Base-by-base conservation (phyloP, 2,113 vertebrate genomes). In the Mustela nigripes region DNA sequence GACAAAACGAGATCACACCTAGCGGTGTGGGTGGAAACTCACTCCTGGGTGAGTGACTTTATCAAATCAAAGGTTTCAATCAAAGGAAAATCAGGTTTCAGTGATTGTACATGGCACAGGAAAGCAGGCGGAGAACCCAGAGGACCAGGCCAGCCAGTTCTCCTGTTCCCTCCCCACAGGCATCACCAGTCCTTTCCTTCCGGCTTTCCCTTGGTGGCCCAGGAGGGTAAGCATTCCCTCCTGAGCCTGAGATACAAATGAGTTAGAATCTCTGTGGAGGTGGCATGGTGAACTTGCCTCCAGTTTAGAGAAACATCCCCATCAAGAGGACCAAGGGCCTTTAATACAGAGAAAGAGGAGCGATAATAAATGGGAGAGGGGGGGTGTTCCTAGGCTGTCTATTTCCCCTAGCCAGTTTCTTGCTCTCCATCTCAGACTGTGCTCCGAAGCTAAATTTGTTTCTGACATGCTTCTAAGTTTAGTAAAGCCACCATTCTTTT, bases 231-330 rank as follows among this genome's bases (percentile, higher is more conserved):
- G 26, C 0, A 0, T 63, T 78, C 95, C 96, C 89, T 88, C 93
- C 69, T 36, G 8, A 48, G 69, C 33, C 39, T 62, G 92, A 97
- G 97, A 92, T 92, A 90, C 50, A 48, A 60, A 96, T 81, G 93
- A 97, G 89, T 97, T 92, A 98, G 82, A 97, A 80, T 89, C 24
- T 95, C 71, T 63, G 2, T 21, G 69, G 94, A 28, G 83, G 63
- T 65, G 97, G 85, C 84, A 94, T 78, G 79, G 76, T 91, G 89
- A 97, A 96, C 97, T 97, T 97, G 92, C 97, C 85, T 78, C 16
- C 16, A 2, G 0, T 56, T 65, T 83, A 79, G 56, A 96, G 89
- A 97, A 98, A 98, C 90, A 65, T 96, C 91, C 94, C 93, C 95
- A 97, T 90, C 76, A 76, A 97, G 93, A 97, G 94, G 73, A 79